Evolutionary conservation across 2,113 vertebrate genomes (phyloP).

Genomic region (Hippocampus abdominalis): DNA sequence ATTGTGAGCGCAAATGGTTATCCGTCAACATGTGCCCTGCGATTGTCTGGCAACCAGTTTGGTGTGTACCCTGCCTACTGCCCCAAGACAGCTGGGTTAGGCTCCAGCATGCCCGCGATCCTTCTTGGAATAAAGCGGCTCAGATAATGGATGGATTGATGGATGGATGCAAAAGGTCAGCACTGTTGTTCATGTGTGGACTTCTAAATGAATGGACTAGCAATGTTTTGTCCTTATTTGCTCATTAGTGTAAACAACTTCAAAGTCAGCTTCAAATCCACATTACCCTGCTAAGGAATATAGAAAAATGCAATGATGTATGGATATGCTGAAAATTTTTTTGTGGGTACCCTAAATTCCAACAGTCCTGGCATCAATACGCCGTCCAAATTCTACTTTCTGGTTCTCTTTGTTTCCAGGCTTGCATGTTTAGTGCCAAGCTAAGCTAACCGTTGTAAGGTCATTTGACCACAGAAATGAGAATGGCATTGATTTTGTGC

Average conservation of each 20-base stretch:
- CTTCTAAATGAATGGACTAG: no score
- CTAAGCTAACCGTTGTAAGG: constrained; percentile 12
- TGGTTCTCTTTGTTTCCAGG: not conserved
- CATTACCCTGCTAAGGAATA: not conserved
- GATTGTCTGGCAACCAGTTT: no score
- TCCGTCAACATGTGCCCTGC: no score
- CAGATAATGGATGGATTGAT: no score
- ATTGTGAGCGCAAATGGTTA: no score
- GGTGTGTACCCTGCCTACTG: no score
- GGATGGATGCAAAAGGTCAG: no score
- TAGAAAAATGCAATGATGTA: not conserved
- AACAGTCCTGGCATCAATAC: not conserved
- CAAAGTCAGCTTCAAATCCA: not conserved
- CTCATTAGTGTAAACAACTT: not conserved
- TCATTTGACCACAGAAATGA: constrained; percentile 2
- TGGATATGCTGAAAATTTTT: not conserved
- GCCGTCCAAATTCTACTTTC: not conserved
- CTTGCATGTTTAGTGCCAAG: not conserved
- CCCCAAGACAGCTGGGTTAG: no score
- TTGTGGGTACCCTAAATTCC: not conserved
- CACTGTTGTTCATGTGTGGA: no score
- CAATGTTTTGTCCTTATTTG: not conserved
- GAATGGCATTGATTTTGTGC: not conserved
- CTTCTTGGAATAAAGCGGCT: no score
- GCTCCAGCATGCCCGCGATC: no score